Conservation (phyloP, 1,140 invertebrate genomes). For the Camponotus pennsylvanicus region DNA sequence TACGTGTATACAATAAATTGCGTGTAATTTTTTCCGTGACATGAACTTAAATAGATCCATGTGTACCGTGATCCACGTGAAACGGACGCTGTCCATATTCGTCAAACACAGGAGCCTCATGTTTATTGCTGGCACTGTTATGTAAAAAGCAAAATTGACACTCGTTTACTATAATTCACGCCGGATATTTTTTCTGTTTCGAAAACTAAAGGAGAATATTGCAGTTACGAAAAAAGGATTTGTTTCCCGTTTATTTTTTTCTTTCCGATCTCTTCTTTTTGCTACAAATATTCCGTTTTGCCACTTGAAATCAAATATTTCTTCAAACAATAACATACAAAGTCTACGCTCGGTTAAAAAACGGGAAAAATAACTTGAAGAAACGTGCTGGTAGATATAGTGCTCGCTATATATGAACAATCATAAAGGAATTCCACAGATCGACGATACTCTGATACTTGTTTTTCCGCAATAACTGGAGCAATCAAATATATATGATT, state of each 20-base stretch:
- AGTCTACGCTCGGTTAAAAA: constrained; percentile 42
- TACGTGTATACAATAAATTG: constrained; percentile 5
- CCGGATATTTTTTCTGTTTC: not conserved
- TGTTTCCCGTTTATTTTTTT: constrained; percentile 15
- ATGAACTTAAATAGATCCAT: constrained; percentile 6
- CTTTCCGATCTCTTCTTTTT: not conserved
- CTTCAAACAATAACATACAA: constrained; percentile 50
- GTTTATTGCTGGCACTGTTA: constrained; percentile 21
- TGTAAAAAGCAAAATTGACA: constrained; percentile 5
- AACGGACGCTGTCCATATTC: not conserved
- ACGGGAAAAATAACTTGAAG: constrained; percentile 44
- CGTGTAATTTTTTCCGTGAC: constrained; percentile 39
- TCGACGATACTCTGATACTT: constrained; percentile 25
- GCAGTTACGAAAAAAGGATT: not conserved
- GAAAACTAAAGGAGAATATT: not conserved
- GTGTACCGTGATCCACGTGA: not conserved
- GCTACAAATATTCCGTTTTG: not conserved
- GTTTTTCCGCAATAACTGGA: constrained; percentile 24
- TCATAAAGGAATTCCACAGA: constrained; percentile 30
- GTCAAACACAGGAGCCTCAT: not conserved
- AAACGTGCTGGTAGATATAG: constrained; percentile 28
- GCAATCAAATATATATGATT: constrained; percentile 38
- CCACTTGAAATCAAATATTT: constrained; percentile 53
- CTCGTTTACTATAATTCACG: constrained; percentile 27
- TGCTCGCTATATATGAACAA: constrained; percentile 24